phyloP scores from a whole-genome alignment of 2,113 vertebrate species.

The Monopterus albus region DNA sequence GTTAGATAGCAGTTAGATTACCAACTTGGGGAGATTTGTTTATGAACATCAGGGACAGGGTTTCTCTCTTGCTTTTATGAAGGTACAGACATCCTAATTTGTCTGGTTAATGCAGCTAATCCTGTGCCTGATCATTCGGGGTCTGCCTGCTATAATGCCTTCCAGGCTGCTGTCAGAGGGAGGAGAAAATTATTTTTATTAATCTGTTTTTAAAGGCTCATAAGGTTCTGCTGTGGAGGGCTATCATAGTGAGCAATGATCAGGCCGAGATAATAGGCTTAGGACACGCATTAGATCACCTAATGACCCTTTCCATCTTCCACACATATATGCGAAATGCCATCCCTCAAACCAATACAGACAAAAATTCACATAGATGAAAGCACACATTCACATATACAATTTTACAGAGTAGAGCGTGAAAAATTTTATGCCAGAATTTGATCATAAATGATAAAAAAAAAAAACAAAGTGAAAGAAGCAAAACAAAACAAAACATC shows the following conservation, averaged over 20 bases:
- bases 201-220: conserved; percentile 76
- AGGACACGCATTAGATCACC: conserved; percentile 52
- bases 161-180: conserved; percentile 63
- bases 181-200: conserved; percentile 68
- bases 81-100: conserved; percentile 67
- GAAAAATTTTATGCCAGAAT: conserved; percentile 37
- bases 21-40: conserved; percentile 58
- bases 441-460: conserved; percentile 47
- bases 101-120: conserved; percentile 72
- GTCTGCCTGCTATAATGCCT: conserved; percentile 61
- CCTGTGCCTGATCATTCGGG: conserved; percentile 57
- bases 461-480: neutral
- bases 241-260: conserved; percentile 60
- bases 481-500: conserved; percentile 17
- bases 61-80: conserved; percentile 53
- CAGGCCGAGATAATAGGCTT: conserved; percentile 61
- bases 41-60: conserved; percentile 50
- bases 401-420: conserved; percentile 19
- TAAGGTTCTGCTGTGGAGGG: conserved; percentile 54
- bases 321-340: conserved; percentile 14
- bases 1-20: conserved; percentile 39
- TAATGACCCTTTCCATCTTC: conserved; percentile 57
- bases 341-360: neutral
- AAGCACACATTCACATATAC: neutral
- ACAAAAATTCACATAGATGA: neutral